A percentile compares a stretch with the other conserved stretches of the same genome.
Conservation (phyloP, 2,113 vertebrate species). For the Noctilio leporinus region DNA sequence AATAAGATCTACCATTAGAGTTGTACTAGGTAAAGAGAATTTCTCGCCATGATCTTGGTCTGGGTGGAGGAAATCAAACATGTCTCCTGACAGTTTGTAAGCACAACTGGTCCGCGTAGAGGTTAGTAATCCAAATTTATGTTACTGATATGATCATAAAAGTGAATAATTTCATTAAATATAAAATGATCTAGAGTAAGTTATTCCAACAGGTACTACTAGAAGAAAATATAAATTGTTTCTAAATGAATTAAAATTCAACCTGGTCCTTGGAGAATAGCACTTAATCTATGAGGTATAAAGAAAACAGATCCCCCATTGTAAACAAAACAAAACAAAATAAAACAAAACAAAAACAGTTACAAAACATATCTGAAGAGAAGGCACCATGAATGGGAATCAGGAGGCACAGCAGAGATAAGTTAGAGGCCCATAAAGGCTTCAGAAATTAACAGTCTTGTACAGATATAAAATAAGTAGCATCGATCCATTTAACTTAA, state of each 20-base stretch:
- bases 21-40: neutral
- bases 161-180: neutral
- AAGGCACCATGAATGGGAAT: neutral
- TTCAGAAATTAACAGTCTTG: neutral
- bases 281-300: neutral
- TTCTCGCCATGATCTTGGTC: neutral
- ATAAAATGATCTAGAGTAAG: neutral
- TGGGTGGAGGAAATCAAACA: neutral
- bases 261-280: neutral
- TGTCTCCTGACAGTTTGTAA: neutral
- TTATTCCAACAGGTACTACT: neutral
- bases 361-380: neutral
- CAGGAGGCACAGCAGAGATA: neutral
- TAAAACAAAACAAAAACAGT: too few species aligned
- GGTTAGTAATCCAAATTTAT: neutral
- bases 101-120: neutral
- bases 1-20: neutral
- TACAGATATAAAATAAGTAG: neutral
- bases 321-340: neutral
- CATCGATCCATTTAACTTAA: neutral
- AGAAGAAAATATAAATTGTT: constrained; percentile 9
- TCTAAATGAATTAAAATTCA: constrained; percentile 28
- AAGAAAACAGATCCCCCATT: neutral
- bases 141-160: neutral
- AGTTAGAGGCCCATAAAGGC: neutral